Base-by-base conservation (phyloP, 2,888 invertebrate genomes). In the Suillia variegata region DNA sequence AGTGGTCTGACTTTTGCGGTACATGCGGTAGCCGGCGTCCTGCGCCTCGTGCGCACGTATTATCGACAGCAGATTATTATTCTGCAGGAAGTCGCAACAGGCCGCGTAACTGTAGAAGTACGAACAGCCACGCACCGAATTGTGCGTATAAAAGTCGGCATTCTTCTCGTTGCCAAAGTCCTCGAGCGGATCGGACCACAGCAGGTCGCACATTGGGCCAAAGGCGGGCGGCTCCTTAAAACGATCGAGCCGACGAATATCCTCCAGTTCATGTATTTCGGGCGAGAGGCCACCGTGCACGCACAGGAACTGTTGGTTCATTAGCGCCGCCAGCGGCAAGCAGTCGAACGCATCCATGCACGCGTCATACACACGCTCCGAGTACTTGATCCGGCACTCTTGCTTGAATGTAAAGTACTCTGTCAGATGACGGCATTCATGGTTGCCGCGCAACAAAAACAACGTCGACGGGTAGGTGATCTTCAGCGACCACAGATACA, bases 331-430 rank as follows among this genome's bases (percentile, higher is more conserved):
- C 77, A 99, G 87, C 72, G 98, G 98, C 84, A 99, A 89, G 85
- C 98, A 98, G 86, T 99, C 98, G 85, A 99, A 99, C 69, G 98
- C 97, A 80, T 98, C 98, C 98, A 99, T 99, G 86, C 98, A 99
- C 75, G 97, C 95, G 85, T 99, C 98, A 85, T 99, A 99, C 74
- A 99, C 97, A 83, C 94, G 90, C 85, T 99, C 98, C 80, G 98
- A 97, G 89, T 99, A 99, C 87, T 99, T 99, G 84, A 99, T 99
- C 88, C 94, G 94, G 92, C 98, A 99, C 89, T 99, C 98, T 87
- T 98, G 98, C 87, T 99, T 99, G 88, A 99, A 99, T 79, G 98
- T 99, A 88, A 99, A 99, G 86, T 99, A 99, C 87, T 99, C 98
- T 84, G 99, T 99, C 84, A 99, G 90, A 88, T 99, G 98, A 84